Conservation (phyloP, 2,888 invertebrate genomes). For the Prenolepis imparis region DNA sequence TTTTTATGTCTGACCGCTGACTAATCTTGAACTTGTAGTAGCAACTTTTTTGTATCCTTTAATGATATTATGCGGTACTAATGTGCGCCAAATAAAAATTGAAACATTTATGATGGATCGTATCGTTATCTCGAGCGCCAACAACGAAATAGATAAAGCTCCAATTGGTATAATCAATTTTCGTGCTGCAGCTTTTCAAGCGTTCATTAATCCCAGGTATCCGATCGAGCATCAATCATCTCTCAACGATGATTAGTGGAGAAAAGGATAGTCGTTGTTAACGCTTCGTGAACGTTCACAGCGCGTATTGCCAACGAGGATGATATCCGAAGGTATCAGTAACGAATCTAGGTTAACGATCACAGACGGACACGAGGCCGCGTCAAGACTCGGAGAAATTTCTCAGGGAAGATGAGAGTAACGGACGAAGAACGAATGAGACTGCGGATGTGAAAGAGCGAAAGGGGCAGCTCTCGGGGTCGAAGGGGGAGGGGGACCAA, state of each 20-base stretch:
- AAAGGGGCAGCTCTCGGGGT: conserved; percentile 40
- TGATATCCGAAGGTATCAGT: conserved; percentile 61
- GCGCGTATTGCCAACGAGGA: conserved; percentile 50
- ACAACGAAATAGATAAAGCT: conserved; percentile 7
- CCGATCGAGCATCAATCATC: conserved; percentile 36
- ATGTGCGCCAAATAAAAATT: neutral
- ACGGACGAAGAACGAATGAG: conserved; percentile 62
- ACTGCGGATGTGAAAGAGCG: conserved; percentile 58
- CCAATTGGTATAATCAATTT: conserved; percentile 39
- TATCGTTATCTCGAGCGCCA: neutral
- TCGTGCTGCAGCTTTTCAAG: neutral
- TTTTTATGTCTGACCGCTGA: conserved; percentile 4
- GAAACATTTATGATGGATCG: neutral
- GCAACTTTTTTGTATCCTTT: neutral
- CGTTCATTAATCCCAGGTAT: conserved; percentile 35
- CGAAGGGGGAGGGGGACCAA: too few species aligned
- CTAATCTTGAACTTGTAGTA: neutral
- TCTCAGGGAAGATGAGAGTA: conserved; percentile 58
- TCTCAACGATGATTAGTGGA: conserved; percentile 31
- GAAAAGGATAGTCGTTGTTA: conserved; percentile 36
- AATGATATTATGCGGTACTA: neutral
- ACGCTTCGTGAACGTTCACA: conserved; percentile 9
- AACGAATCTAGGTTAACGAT: conserved; percentile 74
- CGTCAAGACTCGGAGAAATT: conserved; percentile 58
- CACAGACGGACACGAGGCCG: conserved; percentile 61